Base-by-base conservation (phyloP, 2,113 vertebrate genomes). In the Phasianus colchicus region DNA sequence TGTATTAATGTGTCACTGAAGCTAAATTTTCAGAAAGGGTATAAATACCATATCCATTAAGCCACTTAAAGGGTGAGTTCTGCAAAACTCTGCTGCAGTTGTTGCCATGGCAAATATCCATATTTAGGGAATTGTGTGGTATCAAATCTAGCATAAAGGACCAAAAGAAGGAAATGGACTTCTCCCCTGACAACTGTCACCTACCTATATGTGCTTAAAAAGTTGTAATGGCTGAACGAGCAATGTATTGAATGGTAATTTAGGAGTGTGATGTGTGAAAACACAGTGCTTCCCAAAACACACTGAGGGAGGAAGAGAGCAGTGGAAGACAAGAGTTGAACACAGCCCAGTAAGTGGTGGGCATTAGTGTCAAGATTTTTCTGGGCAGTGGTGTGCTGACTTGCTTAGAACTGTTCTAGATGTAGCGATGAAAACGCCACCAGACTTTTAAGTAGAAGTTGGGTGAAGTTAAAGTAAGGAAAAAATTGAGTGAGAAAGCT, bases 1-100 rank as follows among this genome's bases (percentile, higher is more conserved):
- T 96, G 82, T 95, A 97, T 96, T 96, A 94, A 93, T 91, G 93
- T 95, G 94, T 96, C 89, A 96, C 79, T 42, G 89, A 80, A 96
- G 95, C 81, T 88, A 95, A 96, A 89, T 90, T 74, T 96, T 97
- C 90, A 95, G 87, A 95, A 96, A 94, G 72, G 95, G 86, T 94
- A 81, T 96, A 96, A 97, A 93, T 95, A 86, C 71, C 83, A 86
- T 93, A 91, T 92, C 86, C 83, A 96, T 91, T 96, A 92, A 96
- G 86, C 88, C 89, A 96, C 92, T 97, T 97, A 92, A 91, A 93
- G 80, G 75, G 54, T 3, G 66, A 95, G 71, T 95, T 90, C 69
- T 89, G 83, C 88, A 91, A 74, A 90, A 93, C 87, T 90, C n/a
- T 65, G 79, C 70, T 91, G 58, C 60, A 75, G 72, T 88, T 83